Base-by-base conservation (phyloP, 2,797 vertebrate species). In the Urocyon cinereoargenteus region DNA sequence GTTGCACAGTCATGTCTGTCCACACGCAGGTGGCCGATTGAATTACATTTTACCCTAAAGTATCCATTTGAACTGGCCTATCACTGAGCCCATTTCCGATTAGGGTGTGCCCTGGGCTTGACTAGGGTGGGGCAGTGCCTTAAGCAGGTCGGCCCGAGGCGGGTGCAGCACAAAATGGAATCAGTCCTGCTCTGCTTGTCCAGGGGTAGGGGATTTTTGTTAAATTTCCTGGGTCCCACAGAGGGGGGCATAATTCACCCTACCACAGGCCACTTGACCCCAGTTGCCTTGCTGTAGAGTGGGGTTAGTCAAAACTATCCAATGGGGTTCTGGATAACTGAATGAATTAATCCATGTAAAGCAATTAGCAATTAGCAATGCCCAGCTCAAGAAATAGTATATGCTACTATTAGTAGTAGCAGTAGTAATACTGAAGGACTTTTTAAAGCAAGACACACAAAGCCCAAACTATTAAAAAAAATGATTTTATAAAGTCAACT, bases 401-500 rank as follows among this genome's bases (percentile, higher is more conserved):
- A 59, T 59, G 14, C 9, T 14, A 19, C 68, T 66, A 51, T 6
- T 45, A 40, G 22, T 14, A 26, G 51, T 24, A 16, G 57, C 24
- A 73, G 22, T 28, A 89, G 31, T 11, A 62, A 31, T 62, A n/a
- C 24, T 91, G 22, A 26, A 75, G 40, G 61, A 59, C 72, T 31
- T 93, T 79, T 53, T 70, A 40, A 57, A 92, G 45, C 19, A 72
- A 85, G 73, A 81, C 10, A 31, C 51, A 85, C 85, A 62, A 88
- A 61, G 13, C 28, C 19, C 64, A 86, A 85, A 91, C 51, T 36
- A 83, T 24, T 13, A 62, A 51, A 51, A 66, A 40, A 73, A 87
- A 88, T 86, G 10, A 57, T 79, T 93, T 96, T 73, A 45, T n/a
- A 89, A 95, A 62, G 59, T 51, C 57, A 88, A 70, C 31, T 88